Conservation (phyloP, 2,797 vertebrate genomes). For the Pelobates cultripes region DNA sequence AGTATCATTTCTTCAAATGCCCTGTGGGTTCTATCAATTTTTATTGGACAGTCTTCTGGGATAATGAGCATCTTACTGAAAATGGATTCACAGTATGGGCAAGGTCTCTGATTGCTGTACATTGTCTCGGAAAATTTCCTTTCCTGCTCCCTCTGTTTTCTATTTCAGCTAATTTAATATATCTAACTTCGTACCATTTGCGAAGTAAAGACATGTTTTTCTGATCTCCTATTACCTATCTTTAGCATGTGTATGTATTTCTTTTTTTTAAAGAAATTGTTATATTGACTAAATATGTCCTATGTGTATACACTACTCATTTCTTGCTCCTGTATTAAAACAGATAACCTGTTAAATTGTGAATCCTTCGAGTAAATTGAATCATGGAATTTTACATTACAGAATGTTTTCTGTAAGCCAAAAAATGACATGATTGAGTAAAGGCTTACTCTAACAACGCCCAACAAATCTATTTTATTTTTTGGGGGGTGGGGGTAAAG, state of each 20-base stretch:
- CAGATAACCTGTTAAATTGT: too few relatives aligned
- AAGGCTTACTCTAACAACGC: too few relatives aligned
- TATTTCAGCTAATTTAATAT: constrained; percentile 1
- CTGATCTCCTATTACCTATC: background rate
- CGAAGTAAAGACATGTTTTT: background rate
- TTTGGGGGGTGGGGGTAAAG: too few relatives aligned
- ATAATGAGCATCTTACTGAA: background rate
- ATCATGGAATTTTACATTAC: too few relatives aligned
- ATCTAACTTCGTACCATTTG: background rate
- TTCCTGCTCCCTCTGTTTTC: constrained; percentile 2
- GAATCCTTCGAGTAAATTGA: too few relatives aligned
- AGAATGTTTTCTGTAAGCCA: too few relatives aligned
- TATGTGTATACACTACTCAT: too few relatives aligned
- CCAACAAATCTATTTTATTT: too few relatives aligned
- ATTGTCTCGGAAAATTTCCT: background rate
- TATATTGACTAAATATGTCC: background rate
- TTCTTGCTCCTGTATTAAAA: too few relatives aligned
- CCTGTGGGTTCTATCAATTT: background rate
- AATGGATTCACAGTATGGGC: background rate
- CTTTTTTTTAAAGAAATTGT: background rate
- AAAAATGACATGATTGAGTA: too few relatives aligned
- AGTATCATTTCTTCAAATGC: background rate
- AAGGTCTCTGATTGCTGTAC: background rate
- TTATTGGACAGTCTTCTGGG: background rate
- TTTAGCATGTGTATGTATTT: background rate